phyloP scores from a whole-genome alignment of 2,113 vertebrate genomes.

The Apteryx owenii region DNA sequence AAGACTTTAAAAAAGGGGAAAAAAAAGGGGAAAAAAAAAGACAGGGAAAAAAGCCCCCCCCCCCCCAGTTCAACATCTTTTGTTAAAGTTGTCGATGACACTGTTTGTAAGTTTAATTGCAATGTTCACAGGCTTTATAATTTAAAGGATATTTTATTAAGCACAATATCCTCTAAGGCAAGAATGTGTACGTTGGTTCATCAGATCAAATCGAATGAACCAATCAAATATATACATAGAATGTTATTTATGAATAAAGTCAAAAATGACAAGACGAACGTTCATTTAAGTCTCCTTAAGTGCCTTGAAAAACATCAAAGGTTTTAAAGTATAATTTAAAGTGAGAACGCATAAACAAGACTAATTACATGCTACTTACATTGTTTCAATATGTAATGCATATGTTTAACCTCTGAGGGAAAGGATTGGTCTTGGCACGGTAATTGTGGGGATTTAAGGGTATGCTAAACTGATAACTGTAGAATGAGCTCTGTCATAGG shows the following conservation, averaged over 20 bases:
- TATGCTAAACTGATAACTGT: constrained; percentile 65
- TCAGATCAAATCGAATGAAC: constrained; percentile 55
- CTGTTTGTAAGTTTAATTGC: constrained; percentile 74
- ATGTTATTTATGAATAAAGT: constrained; percentile 65
- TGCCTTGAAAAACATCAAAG: constrained; percentile 52
- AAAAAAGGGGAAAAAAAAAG: background rate
- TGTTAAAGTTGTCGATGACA: constrained; percentile 67
- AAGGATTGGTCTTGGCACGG: constrained; percentile 66
- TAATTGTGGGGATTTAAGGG: constrained; percentile 41
- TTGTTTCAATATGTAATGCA: constrained; percentile 71
- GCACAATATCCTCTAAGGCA: constrained; percentile 56
- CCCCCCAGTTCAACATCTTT: constrained; percentile 53
- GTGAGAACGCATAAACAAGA: constrained; percentile 53
- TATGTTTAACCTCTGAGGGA: constrained; percentile 68
- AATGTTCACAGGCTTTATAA: constrained; percentile 57
- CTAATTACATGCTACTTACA: constrained; percentile 70
- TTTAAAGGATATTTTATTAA: constrained; percentile 74
- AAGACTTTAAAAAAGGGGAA: constrained; percentile 55
- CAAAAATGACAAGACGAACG: constrained; percentile 63
- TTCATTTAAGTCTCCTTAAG: constrained; percentile 48
- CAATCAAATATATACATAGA: constrained; percentile 63
- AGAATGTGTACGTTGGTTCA: background rate
- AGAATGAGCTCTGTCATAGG: constrained; percentile 62
- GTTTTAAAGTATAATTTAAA: constrained; percentile 63
- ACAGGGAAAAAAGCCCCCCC: background rate